Conservation (phyloP, 2,797 vertebrate species). For the Oophaga sylvatica region DNA sequence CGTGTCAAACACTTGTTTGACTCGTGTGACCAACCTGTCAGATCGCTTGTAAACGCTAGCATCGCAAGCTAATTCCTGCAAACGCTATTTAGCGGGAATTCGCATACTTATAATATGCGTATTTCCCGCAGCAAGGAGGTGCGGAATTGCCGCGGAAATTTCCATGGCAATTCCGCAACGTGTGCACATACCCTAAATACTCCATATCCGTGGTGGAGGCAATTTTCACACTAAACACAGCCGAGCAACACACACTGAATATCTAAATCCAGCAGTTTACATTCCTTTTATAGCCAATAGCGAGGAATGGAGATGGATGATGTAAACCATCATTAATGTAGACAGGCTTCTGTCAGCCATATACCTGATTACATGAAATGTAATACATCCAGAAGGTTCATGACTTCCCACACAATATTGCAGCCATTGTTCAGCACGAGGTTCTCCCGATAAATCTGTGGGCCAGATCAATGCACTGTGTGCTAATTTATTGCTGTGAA, state of each 20-base stretch:
- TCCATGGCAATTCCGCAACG: too few species aligned
- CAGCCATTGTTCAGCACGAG: too few species aligned
- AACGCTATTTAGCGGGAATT: too few species aligned
- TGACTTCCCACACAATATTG: background rate
- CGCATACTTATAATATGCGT: too few species aligned
- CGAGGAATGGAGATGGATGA: background rate
- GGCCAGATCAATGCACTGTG: slow-evolving; percentile 39
- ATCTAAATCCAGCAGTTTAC: background rate
- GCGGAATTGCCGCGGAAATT: too few species aligned
- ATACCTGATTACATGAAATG: background rate
- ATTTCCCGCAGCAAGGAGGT: too few species aligned
- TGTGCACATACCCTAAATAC: background rate
- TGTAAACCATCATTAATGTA: background rate
- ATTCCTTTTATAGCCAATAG: background rate
- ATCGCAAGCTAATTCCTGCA: too few species aligned
- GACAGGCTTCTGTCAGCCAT: background rate
- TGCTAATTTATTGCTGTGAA: slow-evolving; percentile 24
- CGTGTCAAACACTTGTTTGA: too few species aligned
- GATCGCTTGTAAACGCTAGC: too few species aligned
- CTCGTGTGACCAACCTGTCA: too few species aligned
- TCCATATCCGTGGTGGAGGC: background rate
- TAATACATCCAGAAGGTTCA: background rate
- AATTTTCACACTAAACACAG: background rate
- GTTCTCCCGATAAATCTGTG: too few species aligned
- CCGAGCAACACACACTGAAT: background rate